Evolutionary conservation across 2,113 vertebrate genomes (phyloP), one percentile per base, ranked within the genome.

Genomic region (Pedionomus torquatus): DNA sequence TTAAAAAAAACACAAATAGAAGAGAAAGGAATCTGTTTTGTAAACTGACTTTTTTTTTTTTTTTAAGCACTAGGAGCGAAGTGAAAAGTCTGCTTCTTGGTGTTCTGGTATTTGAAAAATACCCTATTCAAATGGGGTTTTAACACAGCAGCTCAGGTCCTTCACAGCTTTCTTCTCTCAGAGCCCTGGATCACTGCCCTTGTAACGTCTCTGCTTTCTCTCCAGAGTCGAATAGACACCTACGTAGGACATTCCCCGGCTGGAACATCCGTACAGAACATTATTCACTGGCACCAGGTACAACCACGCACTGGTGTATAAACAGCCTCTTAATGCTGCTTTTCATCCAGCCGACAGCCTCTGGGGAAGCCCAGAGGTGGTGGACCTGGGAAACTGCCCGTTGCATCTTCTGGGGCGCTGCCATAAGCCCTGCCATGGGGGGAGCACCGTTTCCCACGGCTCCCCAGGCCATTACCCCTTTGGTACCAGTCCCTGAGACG

Each of bases 251-350:
- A 97, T 26, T 91, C 25, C 6, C 96, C 96, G 12, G 96, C 96
- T 41, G 96, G 96, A 74, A 85, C 94, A 25, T 97, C 96, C 2
- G 90, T 13, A 28, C 87, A 97, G 48, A 60, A 97, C 33, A 2
- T 94, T 10, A 9, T 97, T 20, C 96, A 97, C 1, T 97, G 96
- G 96, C 77, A 11, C 13, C 96, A 97, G 96, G 96, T 97, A 97
- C 20, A 82, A 79, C 3, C 14, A 13, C 3, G 0, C 5, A 33
- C 31, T 84, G 55, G 41, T 1, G 0, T 4, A 48, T 14, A 37
- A 81, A 66, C 17, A 4, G 3, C 16, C 54, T 28, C 44, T 57
- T 10, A 31, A 31, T 46, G 3, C 44, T 46, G 58, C 24, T 74
- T 84, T 83, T 81, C 16, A 11, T 57, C 37, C 18, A 66, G 7